Conservation (phyloP, 2,888 invertebrate species). For the Tetragnatha montana region DNA sequence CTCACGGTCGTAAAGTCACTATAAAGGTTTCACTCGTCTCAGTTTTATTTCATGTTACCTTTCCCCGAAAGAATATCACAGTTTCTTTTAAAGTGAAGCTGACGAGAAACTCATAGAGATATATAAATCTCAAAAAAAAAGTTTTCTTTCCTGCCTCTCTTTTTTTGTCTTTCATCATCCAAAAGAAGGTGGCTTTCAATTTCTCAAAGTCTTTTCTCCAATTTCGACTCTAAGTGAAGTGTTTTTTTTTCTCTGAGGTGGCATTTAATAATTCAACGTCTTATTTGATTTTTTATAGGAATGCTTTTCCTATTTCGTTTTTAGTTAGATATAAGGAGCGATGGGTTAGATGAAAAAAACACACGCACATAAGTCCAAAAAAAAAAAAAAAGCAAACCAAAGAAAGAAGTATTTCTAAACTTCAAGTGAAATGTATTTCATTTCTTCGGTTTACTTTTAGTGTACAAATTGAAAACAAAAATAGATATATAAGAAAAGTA, state of each 20-base stretch:
- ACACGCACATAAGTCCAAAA: constrained; percentile 6
- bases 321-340: constrained; percentile 49
- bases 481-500: background rate
- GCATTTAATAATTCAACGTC: constrained; percentile 68
- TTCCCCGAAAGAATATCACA: constrained; percentile 28
- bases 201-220: constrained; percentile 69
- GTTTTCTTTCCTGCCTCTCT: constrained; percentile 27
- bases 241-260: constrained; percentile 51
- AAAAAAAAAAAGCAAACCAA: constrained; percentile 19
- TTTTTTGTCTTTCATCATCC: constrained; percentile 61
- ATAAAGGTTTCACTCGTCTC: constrained; percentile 32
- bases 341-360: constrained; percentile 25
- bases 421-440: constrained; percentile 43
- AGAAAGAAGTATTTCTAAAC: constrained; percentile 20
- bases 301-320: constrained; percentile 15
- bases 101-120: constrained; percentile 61
- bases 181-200: constrained; percentile 58
- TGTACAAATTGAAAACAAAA: constrained; percentile 41
- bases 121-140: constrained; percentile 46
- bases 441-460: constrained; percentile 48
- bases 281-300: constrained; percentile 43
- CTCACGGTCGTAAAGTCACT: constrained; percentile 46
- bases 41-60: constrained; percentile 13
- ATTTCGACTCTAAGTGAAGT: constrained; percentile 65
- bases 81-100: constrained; percentile 51